Base-by-base conservation (phyloP, 2,888 invertebrate species). In the Drosophila putrida region DNA sequence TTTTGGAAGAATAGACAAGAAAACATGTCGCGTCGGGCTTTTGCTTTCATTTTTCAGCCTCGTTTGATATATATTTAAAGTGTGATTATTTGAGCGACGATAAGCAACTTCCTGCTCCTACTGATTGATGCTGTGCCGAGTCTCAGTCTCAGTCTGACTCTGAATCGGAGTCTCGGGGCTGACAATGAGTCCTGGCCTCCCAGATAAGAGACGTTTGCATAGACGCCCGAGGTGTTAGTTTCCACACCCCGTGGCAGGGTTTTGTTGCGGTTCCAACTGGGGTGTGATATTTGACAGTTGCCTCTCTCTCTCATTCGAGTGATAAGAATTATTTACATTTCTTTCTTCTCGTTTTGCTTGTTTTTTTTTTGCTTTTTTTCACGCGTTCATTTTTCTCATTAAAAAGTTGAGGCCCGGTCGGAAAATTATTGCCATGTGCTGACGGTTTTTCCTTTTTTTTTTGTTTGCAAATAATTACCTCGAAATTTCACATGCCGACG, bases 261-360 rank as follows among this genome's bases (percentile, higher is more conserved):
- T 41, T 71, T 55, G 71, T 71, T 78, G 86, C 64, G 85, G 74
- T 74, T 72, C 41, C 60, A 49, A 55, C 59, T 54, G 59, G 57
- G 71, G 87, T 88, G 89, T 83, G 87, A 85, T 75, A 85, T 81
- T 86, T 88, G 81, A 83, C 83, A 88, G 88, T 83, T 74, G 74
- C 74, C 64, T 69, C 50, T 36, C 61, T 6, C 31, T 31, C 31
- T 55, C 60, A 63, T 49, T 64, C 58, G 64, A 82, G 69, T 80
- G 86, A 88, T 86, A 84, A 82, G 82, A 78, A 75, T 88, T 88
- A 72, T 80, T 75, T 74, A 76, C 71, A 81, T 80, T 80, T 85
- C 60, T 58, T 63, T 60, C 11, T 53, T 8, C 6, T 35, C 41
- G 36, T 49, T 38, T 36, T 38, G n/a, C 15, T 38, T 38, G n/a